Evolutionary conservation across 2,797 vertebrate species (phyloP).

Genomic region (Eupleurogrammus muticus): DNA sequence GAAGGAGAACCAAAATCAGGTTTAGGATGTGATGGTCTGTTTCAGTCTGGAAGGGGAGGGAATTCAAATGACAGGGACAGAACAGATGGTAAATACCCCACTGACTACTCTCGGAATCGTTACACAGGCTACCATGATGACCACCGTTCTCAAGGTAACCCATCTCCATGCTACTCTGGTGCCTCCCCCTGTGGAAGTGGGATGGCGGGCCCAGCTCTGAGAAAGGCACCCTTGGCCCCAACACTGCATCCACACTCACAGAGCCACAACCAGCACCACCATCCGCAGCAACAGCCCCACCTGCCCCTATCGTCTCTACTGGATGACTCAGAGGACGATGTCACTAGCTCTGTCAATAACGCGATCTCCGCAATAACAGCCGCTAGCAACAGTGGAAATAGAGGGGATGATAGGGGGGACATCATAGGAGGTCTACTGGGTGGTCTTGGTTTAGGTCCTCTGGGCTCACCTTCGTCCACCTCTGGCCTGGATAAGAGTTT

Average conservation of each 20-base stretch:
- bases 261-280: constrained; percentile 85
- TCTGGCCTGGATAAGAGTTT: constrained; percentile 86
- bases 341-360: constrained; percentile 88
- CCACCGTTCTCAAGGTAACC: constrained; percentile 88
- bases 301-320: constrained; percentile 88
- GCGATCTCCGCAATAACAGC: constrained; percentile 88
- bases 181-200: constrained; percentile 87
- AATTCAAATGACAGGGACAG: constrained; percentile 85
- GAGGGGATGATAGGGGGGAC: constrained; percentile 88
- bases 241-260: constrained; percentile 88
- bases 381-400: constrained; percentile 81
- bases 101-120: constrained; percentile 89
- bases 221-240: constrained; percentile 88
- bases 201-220: constrained; percentile 86
- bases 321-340: constrained; percentile 89
- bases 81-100: constrained; percentile 84
- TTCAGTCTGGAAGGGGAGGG: constrained; percentile 84
- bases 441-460: constrained; percentile 86
- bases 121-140: constrained; percentile 89
- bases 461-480: constrained; percentile 85
- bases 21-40: constrained; percentile 84
- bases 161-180: constrained; percentile 87
- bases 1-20: constrained; percentile 83
- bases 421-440: constrained; percentile 89
- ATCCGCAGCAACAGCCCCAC: constrained; percentile 85